Evolutionary conservation across 2,113 vertebrate species (phyloP), one percentile per base, ranked within the genome.

Genomic region (Esox niger): DNA sequence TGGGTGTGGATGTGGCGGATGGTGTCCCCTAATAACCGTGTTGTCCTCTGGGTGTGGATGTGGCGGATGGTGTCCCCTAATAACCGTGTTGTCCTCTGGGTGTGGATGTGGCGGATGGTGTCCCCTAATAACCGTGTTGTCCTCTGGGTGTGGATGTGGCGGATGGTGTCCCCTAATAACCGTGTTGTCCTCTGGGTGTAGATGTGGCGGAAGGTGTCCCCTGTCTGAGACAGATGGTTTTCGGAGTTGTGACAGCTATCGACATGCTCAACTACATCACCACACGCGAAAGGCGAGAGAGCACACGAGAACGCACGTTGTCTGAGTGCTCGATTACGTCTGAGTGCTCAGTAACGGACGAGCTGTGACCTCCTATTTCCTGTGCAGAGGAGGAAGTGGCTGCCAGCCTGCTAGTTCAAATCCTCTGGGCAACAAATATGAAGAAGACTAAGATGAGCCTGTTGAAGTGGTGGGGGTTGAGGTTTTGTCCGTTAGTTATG

Each of bases 181-280:
- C 17, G 2, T 30, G n/a, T 25, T 11, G 2, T 21, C 7, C 27
- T 49, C 4, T 49, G 17, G 26, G 17, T 57, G 69, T 57, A 82
- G 84, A 73, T 66, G 25, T 74, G 21, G 72, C 70, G 0, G 80
- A 90, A 0, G 88, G 87, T 2, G 80, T 87, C 1, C 81, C 91
- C 75, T 83, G 63, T 17, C 81, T 87, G 78, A 82, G 82, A 74
- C 86, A 92, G 79, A 92, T 84, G 89, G 92, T 95, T 56, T 93
- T 95, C 13, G 94, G 92, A 0, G 85, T 96, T 0, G 92, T 95
- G 60, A 97, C 95, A 0, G 80, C 90, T 59, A 90, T 93, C 0
- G 95, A 98, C 85, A 84, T 96, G 66, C 90, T 97, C 4, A 90
- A 88, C 83, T 95, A 92, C 0, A 92, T 97, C 76, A 89, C 93